Percentiles rank a stretch among this genome's conserved stretches.
Conservation (phyloP, 2,797 vertebrate species). For the Pangasius krempfi region DNA sequence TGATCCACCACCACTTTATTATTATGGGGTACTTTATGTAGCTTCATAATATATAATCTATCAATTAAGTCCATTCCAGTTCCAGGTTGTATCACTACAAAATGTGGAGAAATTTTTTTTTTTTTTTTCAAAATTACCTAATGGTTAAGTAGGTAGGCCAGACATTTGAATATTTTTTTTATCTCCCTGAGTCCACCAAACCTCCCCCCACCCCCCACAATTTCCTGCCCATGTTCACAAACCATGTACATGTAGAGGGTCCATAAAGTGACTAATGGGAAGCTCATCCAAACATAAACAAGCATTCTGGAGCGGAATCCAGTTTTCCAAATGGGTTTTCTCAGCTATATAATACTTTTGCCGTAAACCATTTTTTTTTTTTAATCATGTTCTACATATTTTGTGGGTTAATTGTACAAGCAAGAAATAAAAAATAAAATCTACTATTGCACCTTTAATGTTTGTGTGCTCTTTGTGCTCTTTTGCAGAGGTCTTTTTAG, state of each 20-base stretch:
- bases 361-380: neutral
- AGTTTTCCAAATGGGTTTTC: neutral
- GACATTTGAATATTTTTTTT: neutral
- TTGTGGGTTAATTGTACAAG: neutral
- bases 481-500: constrained; percentile 85
- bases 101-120: neutral
- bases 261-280: neutral
- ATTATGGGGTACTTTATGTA: neutral
- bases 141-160: neutral
- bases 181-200: neutral
- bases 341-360: neutral
- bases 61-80: neutral
- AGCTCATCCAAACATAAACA: neutral
- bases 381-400: neutral
- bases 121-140: neutral
- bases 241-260: neutral
- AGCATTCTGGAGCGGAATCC: neutral
- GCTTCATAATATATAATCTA: neutral
- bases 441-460: neutral
- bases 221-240: neutral
- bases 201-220: too few relatives aligned
- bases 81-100: neutral
- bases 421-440: neutral
- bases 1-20: neutral
- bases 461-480: constrained; percentile 37